Percentiles rank a stretch among this genome's conserved stretches.
Conservation (phyloP, 2,888 invertebrate species). For the Itoplectis maculator region DNA sequence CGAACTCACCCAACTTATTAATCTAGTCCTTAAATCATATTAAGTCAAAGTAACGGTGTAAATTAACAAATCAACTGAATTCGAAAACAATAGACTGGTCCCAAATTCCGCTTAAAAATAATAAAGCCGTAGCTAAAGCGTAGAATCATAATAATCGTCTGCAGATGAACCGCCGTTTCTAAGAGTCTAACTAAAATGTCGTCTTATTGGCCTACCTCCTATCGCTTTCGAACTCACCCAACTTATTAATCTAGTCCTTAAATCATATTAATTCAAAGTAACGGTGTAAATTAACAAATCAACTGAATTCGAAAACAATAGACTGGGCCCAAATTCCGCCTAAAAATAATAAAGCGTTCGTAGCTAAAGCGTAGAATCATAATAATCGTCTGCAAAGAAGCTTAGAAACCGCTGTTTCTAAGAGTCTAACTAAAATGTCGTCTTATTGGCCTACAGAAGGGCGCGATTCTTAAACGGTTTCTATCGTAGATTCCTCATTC, state of each 20-base stretch:
- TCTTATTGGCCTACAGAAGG: conserved; percentile 5
- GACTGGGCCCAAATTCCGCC: background rate
- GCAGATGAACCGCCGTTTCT: background rate
- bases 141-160: background rate
- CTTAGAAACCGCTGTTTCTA: background rate
- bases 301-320: background rate
- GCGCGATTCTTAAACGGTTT: conserved; percentile 28
- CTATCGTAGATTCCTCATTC: conserved; percentile 65
- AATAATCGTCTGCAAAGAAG: background rate
- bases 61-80: too few species aligned
- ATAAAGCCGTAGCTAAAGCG: background rate
- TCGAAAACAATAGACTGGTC: background rate
- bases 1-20: background rate
- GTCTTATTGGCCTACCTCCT: conserved; percentile 15
- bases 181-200: background rate
- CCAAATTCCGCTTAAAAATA: background rate
- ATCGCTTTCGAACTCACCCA: too few species aligned
- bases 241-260: too few species aligned
- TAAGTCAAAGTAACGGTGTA: too few species aligned
- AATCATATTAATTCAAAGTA: too few species aligned
- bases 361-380: background rate
- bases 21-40: background rate
- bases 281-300: too few species aligned
- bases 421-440: background rate
- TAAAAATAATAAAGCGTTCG: background rate